phyloP scores from a whole-genome alignment of 2,113 vertebrate species.

The Corapipo altera region DNA sequence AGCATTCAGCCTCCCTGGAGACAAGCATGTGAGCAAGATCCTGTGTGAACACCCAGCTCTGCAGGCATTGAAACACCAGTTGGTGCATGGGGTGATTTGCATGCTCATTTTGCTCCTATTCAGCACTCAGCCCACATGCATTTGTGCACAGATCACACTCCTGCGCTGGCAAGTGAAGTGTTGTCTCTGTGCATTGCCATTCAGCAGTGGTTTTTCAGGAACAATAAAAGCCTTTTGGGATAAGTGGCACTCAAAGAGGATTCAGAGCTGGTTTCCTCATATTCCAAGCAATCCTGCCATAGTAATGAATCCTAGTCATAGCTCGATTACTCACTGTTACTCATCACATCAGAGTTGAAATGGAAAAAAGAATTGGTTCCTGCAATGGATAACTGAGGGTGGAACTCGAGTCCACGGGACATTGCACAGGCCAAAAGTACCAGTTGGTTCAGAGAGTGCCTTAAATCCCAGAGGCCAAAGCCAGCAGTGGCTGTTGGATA shows the following conservation, averaged over 20 bases:
- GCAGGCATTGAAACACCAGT: constrained; percentile 20
- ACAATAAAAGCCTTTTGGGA: constrained; percentile 2
- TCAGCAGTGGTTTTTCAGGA: neutral
- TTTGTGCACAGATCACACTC: constrained; percentile 28
- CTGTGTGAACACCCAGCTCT: constrained; percentile 32
- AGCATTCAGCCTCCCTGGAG: neutral
- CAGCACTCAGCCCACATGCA: neutral
- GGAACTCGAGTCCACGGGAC: neutral
- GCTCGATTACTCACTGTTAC: constrained; percentile 20
- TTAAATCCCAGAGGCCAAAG: neutral
- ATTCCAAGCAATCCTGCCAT: constrained; percentile 24
- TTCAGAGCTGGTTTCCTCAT: constrained; percentile 14
- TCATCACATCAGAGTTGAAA: neutral
- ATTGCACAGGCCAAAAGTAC: neutral
- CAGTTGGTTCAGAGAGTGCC: neutral
- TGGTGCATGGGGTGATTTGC: constrained; percentile 42
- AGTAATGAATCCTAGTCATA: neutral
- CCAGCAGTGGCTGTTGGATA: neutral
- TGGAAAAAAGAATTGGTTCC: neutral
- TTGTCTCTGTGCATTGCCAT: neutral
- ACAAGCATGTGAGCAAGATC: neutral
- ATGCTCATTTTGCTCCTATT: constrained; percentile 43
- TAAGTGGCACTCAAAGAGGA: constrained; percentile 28
- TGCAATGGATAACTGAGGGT: neutral
- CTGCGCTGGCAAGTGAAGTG: neutral